Evolutionary conservation across 2,113 vertebrate genomes (phyloP), one percentile per base, ranked within the genome.

Genomic region (Pelvicachromis taeniatus): DNA sequence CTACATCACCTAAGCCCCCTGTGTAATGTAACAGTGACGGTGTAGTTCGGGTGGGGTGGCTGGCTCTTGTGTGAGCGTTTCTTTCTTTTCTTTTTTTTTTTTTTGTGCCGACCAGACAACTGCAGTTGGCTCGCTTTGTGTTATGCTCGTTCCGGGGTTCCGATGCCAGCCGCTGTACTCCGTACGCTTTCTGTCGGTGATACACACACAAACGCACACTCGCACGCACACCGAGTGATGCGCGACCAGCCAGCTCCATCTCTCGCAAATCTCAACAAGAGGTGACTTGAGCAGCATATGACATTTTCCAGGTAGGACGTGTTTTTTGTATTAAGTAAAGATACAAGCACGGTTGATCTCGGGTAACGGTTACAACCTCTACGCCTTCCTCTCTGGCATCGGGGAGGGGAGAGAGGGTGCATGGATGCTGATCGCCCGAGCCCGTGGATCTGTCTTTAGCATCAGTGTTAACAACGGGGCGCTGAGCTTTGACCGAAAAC

Each of bases 61-160:
- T n/a, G 40, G 82, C 79, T 73, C 89, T 68, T 40, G 59, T 14
- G 14, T 78, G 19, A 29, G 10, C 12, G 61, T 63, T 54, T 68
- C n/a, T 40, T 29, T 29, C 16, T 73, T 73, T 48, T 19, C 9
- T 48, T 42, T 65, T 40, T 40, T 55, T 16, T 77, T 48, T 56
- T 52, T 48, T 26, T 70, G 77, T 58, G 73, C 35, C 31, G 45
- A 82, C 55, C 85, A 90, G 91, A 93, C 93, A 86, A 85, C 94
- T 65, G 94, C 95, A 95, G 93, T 94, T 92, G 86, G 87, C 77
- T 86, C 29, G 45, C 40, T 21, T 80, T 31, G 2, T 5, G 2
- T 73, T 91, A 93, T 91, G 45, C 95, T 93, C 79, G 92, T 94
- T 95, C 92, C 92, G 89, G 93, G 95, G 95, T 92, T 58, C 77